These are phyloP conservation scores for Potamilus streckersoni DNA, from an alignment of 1,140 invertebrate genomes.

Conservation along the genomic window DNA sequence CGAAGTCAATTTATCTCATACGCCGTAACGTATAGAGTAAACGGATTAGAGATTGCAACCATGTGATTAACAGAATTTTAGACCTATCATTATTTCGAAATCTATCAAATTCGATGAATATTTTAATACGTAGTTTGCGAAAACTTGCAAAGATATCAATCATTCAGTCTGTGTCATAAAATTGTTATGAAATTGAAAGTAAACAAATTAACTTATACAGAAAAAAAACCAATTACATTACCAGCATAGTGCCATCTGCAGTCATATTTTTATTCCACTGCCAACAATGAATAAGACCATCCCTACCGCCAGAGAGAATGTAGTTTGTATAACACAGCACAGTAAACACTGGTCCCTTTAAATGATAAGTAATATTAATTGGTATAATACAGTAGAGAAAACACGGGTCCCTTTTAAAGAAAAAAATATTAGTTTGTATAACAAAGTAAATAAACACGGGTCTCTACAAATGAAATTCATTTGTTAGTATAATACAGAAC, in stretches of 20 bases:
- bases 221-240: conserved; percentile 2
- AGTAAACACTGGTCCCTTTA: conserved; percentile 57
- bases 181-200: background rate
- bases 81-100: background rate
- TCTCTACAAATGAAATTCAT: background rate
- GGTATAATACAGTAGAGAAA: background rate
- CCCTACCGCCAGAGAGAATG: conserved; percentile 54
- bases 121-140: background rate
- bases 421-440: background rate
- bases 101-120: background rate
- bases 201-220: background rate
- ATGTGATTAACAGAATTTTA: background rate
- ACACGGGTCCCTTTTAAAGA: background rate
- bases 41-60: too few relatives aligned
- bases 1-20: too few relatives aligned
- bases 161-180: background rate
- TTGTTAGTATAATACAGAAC: background rate
- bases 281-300: conserved; percentile 53
- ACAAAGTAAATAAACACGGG: background rate
- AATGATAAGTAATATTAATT: background rate
- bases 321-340: conserved; percentile 39
- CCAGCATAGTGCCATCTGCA: conserved; percentile 36
- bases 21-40: too few relatives aligned
- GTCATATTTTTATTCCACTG: conserved; percentile 58
- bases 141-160: background rate